Base-by-base conservation (phyloP, 2,888 invertebrate species). In the Epinotia brunnichana region DNA sequence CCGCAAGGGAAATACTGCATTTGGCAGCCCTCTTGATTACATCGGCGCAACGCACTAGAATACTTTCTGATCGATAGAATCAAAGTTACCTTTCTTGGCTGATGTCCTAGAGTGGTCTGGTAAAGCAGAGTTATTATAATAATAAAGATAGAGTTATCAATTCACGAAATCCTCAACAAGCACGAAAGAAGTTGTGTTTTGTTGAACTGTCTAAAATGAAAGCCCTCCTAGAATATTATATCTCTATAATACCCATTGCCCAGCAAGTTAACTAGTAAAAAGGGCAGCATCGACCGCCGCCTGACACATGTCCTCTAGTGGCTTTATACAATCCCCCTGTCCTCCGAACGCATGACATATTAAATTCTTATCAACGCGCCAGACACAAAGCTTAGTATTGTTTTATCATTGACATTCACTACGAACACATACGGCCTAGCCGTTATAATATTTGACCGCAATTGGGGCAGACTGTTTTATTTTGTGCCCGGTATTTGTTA, bases 231-330 rank as follows among this genome's bases (percentile, higher is more conserved):
- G 19, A 60, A 78, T 73, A 70, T 69, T 64, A 74, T 74, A 76
- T 80, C 77, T 76, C 64, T 75, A 76, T 72, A 78, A 74, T 79
- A 77, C 74, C 77, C 69, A 70, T 75, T 60, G 74, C 70, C 74
- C 77, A 77, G 74, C 77, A 73, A 77, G 72, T 72, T 76, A 74
- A 76, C 75, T 72, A 73, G 80, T 81, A 87, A 88, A 88, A 88
- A 88, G 84, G 79, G 80, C 80, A 74, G 74, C 73, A 74, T 77
- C 77, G 77, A 78, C 77, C 78, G 75, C 77, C 76, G 76, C 76
- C 77, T 88, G 89, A 86, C 89, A 89, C 85, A 85, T 89, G 88
- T 89, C 88, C 85, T 82, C 85, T 75, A 82, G 81, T 83, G 86
- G 88, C 86, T 87, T 89, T 85, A 80, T 77, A 78, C 80, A 81